Conservation (phyloP, 35 echinoderm and acorn worm species). For the Lytechinus variegatus region DNA sequence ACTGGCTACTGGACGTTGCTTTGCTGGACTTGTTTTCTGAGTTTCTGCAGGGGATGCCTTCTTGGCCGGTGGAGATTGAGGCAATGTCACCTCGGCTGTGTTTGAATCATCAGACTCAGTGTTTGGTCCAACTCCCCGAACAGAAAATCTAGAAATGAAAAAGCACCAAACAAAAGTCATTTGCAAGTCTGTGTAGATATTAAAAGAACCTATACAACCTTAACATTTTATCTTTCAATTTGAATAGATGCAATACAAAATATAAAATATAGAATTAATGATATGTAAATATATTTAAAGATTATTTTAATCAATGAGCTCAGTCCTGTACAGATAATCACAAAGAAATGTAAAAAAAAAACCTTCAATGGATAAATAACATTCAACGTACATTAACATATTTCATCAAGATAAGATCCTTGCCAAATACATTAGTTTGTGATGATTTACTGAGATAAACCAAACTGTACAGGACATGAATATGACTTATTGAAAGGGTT, state of each 20-base stretch:
- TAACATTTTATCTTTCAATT: neutral
- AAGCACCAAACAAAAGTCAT: neutral
- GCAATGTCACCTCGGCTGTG: neutral
- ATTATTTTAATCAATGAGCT: neutral
- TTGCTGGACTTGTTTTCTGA: slow-evolving; percentile 1
- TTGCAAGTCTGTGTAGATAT: neutral
- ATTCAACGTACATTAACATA: too few relatives aligned
- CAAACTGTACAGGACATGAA: neutral
- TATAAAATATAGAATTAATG: neutral
- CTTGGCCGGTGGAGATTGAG: slow-evolving; percentile 7
- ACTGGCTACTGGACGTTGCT: neutral
- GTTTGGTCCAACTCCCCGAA: slow-evolving; percentile 35
- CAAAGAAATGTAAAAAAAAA: neutral
- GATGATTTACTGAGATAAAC: neutral
- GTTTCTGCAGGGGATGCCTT: neutral
- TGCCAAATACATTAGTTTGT: too few relatives aligned
- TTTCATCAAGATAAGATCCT: too few relatives aligned
- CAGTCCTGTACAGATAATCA: neutral
- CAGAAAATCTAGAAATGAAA: slow-evolving; percentile 15
- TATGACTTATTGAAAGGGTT: too few relatives aligned
- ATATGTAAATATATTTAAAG: neutral
- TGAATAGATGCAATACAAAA: neutral
- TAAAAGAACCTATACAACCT: neutral
- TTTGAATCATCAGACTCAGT: slow-evolving; percentile 34
- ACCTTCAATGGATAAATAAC: too few relatives aligned